Evolutionary conservation across 2,888 invertebrate genomes (phyloP).

Genomic region (Mechanitis mazaeus): DNA sequence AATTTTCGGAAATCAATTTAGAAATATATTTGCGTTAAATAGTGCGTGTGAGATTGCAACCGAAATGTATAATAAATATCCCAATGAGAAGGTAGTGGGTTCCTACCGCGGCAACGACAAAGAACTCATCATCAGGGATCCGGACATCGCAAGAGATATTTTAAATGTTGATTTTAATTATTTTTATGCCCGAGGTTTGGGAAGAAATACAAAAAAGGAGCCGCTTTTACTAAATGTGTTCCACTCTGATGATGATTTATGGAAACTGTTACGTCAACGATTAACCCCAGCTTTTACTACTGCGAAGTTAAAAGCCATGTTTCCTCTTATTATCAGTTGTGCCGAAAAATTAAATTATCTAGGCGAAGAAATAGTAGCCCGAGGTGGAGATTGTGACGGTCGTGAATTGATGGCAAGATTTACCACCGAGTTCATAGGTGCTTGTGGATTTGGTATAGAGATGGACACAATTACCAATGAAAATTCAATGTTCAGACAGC

Average conservation of each 20-base stretch:
- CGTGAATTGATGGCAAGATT: constrained; percentile 46
- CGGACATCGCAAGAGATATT: constrained; percentile 45
- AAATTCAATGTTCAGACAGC: constrained; percentile 39
- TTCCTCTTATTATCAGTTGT: constrained; percentile 53
- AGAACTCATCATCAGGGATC: constrained; percentile 50
- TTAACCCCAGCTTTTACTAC: constrained; percentile 59
- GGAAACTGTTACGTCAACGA: constrained; percentile 55
- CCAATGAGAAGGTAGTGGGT: constrained; percentile 55
- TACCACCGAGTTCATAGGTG: constrained; percentile 48
- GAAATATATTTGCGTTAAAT: constrained; percentile 39
- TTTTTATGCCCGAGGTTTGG: constrained; percentile 48
- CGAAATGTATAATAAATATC: constrained; percentile 49
- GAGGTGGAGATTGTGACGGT: constrained; percentile 38
- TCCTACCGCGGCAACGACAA: constrained; percentile 49
- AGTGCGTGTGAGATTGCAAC: constrained; percentile 40
- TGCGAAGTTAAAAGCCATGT: constrained; percentile 58
- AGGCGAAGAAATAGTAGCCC: constrained; percentile 27
- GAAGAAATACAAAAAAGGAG: constrained; percentile 41
- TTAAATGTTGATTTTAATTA: constrained; percentile 47
- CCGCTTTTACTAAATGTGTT: constrained; percentile 48
- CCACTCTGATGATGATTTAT: constrained; percentile 50
- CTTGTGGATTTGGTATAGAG: constrained; percentile 46
- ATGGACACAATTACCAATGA: constrained; percentile 40
- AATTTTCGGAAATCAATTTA: constrained; percentile 48
- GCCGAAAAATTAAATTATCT: constrained; percentile 47